Conservation (phyloP, 2,797 vertebrate genomes). For the Malacoraja senta region DNA sequence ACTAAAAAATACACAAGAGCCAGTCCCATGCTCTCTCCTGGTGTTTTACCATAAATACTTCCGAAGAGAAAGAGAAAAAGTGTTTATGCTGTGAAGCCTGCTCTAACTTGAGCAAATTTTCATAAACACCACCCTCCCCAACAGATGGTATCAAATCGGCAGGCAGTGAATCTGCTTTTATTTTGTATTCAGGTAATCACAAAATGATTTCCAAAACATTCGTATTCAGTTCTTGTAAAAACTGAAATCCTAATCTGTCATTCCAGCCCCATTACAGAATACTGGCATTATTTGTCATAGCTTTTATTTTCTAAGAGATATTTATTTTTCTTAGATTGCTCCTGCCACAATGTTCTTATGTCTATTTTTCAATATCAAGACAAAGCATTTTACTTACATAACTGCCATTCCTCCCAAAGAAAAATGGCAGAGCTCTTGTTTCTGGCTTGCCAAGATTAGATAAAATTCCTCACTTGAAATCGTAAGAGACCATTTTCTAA, state of each 20-base stretch:
- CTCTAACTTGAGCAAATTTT: neutral
- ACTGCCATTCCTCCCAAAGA: neutral
- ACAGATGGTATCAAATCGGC: neutral
- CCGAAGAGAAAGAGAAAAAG: neutral
- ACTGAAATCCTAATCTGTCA: neutral
- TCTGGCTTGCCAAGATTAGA: constrained; percentile 22
- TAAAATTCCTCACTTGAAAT: constrained; percentile 21
- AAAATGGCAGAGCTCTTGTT: neutral
- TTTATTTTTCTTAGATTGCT: constrained; percentile 7
- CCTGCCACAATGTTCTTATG: neutral
- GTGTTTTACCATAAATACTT: neutral
- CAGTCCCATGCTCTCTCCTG: neutral
- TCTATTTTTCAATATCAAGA: constrained; percentile 18
- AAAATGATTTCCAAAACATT: neutral
- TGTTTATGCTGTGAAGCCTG: neutral
- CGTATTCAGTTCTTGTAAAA: neutral
- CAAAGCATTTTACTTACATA: constrained; percentile 31
- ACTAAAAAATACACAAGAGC: neutral
- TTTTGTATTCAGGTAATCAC: neutral
- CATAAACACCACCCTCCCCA: neutral
- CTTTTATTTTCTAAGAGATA: neutral
- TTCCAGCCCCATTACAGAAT: constrained; percentile 4
- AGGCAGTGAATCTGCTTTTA: neutral
- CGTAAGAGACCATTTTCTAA: neutral
- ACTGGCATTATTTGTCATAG: neutral